Evolutionary conservation across 2,888 invertebrate genomes (phyloP), one percentile per base, ranked within the genome.

Genomic region (Dusona sp.): DNA sequence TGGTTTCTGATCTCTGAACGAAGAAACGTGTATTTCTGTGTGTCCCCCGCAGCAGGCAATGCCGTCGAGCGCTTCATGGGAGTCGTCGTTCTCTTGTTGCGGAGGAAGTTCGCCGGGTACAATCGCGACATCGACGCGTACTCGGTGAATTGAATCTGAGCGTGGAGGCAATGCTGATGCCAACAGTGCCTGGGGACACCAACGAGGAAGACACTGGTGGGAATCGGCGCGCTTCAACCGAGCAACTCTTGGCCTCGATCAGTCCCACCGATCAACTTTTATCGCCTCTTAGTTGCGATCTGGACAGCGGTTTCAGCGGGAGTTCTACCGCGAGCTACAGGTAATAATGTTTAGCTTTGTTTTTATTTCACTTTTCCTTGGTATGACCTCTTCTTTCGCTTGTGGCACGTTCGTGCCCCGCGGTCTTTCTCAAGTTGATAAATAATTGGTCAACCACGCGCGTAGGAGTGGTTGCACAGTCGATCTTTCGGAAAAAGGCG

Each of bases 101-200:
- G 92, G 98, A 98, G 93, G 98, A 98, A 94, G 97, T 98, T 79
- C 96, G 97, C 77, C 95, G 97, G 88, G 98, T 98, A 74, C 98
- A 98, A 94, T 97, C 96, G 88, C 96, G 97, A 82, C 98, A 98
- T 94, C 96, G 97, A 90, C 95, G 97, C 92, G 97, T 98, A 89
- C 95, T 98, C 88, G 98, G 97, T 67, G 98, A 98, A 94, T 95
- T 98, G 85, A 98, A 98, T 95, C 95, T 98, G 86, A 97, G 98
- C 90, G 97, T 97, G 67, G 98, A 98, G 95, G 98, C 97, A 68
- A 98, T 98, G 98, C 94, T 98, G 89, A 98, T 98, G 98, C 98
- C 98, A 25, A 96, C 96, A 89, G 94, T 94, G 88, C 94, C 93
- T 84, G 91, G 90, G 84, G 91, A 91, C 80, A 94, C 93, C 88